Percentiles rank a stretch among this genome's conserved stretches.
Conservation (phyloP, 64 coral and sea anemone genomes). For the Montipora foliosa region DNA sequence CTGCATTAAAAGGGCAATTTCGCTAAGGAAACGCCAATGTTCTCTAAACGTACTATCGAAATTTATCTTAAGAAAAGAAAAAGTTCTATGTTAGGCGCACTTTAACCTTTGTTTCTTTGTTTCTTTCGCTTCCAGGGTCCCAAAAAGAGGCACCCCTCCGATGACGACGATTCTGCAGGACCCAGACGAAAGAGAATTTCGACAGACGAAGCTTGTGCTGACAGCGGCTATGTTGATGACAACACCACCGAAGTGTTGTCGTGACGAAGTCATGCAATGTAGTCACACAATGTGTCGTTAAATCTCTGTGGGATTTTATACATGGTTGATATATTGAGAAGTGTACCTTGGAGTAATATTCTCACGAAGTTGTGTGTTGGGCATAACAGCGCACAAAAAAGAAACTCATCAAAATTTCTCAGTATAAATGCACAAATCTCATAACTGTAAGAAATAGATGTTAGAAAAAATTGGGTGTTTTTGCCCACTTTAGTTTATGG, state of each 20-base stretch:
- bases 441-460: neutral
- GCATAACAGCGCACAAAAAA: too few relatives aligned
- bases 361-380: too few relatives aligned
- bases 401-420: too few relatives aligned
- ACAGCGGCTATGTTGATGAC: conserved; percentile 15
- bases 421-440: too few relatives aligned
- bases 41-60: too few relatives aligned
- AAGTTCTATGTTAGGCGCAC: neutral
- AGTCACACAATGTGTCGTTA: neutral
- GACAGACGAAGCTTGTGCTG: neutral
- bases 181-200: conserved; percentile 37
- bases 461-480: neutral
- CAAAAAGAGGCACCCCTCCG: conserved; percentile 13
- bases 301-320: too few relatives aligned
- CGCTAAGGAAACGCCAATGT: too few relatives aligned
- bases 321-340: neutral
- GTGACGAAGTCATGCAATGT: neutral
- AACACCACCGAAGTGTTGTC: conserved; percentile 7
- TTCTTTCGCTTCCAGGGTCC: neutral
- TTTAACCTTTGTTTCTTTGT: neutral
- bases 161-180: neutral
- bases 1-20: too few relatives aligned
- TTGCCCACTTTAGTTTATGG: too few relatives aligned
- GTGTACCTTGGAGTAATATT: too few relatives aligned
- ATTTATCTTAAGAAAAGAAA: too few relatives aligned